Evolutionary conservation across 2,113 vertebrate genomes (phyloP), one percentile per base, ranked within the genome.

Genomic region (Coturnix japonica): DNA sequence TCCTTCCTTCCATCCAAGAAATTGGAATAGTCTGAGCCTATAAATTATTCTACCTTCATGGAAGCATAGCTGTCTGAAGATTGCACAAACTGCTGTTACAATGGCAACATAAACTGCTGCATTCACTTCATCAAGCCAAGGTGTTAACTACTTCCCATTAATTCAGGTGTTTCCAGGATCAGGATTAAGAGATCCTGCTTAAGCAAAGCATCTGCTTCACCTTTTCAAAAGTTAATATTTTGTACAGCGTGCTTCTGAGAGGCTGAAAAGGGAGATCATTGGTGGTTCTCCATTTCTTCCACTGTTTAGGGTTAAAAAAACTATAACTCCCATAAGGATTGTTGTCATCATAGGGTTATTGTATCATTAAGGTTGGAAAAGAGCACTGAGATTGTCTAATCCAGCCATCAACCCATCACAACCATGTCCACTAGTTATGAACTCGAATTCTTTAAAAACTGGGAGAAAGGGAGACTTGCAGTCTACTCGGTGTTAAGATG

Each of bases 81-180:
- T 74, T 20, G 70, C 66, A 76, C 1, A 8, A 90, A 51, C 54
- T 89, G 85, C 70, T 75, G 76, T 71, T 79, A 63, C 5, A 2
- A 19, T 30, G 3, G 37, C 66, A 51, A 43, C 37, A 81, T 57
- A 51, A 95, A 92, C 78, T 90, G 54, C 59, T 26, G 8, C 22
- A 3, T 83, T 83, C 84, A 93, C 91, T 95, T 94, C 67, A 85
- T 94, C 85, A 91, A 94, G 51, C 71, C 57, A 18, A 15, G 47
- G 72, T 76, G 69, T 91, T 94, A 94, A 96, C 91, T 95, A 53
- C 90, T 93, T 93, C 75, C 90, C 90, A 92, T 95, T 94, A 96
- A 93, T 53, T 89, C 77, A 49, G 46, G 87, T 59, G 65, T 94
- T 93, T 83, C 83, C 75, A 73, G 74, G 89, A 90, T 96, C 93